These are phyloP conservation scores for Habropoda laboriosa DNA, from an alignment of 1,140 invertebrate genomes.

Conservation along the genomic window DNA sequence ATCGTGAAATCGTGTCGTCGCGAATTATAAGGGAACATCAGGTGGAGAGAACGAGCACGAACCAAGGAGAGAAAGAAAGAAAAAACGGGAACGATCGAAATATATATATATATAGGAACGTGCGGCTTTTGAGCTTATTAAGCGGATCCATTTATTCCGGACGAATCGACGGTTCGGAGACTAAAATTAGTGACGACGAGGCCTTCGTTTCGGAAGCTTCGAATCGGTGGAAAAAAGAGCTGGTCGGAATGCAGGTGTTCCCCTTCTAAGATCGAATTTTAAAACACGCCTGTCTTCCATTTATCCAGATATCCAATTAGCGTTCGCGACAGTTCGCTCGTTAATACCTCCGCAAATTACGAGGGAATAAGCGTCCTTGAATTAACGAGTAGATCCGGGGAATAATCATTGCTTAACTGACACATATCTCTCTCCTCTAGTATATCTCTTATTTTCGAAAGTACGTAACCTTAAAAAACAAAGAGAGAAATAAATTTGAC, in stretches of 20 bases:
- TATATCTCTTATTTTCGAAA: not conserved
- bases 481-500: not conserved
- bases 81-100: no score
- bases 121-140: slow-evolving; percentile 7
- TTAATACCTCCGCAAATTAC: slow-evolving; percentile 4
- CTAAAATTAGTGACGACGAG: slow-evolving; percentile 44
- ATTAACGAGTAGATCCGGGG: not conserved
- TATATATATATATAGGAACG: not conserved
- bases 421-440: not conserved
- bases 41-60: not conserved
- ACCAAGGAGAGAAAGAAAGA: not conserved
- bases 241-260: slow-evolving; percentile 13
- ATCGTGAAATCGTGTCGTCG: slow-evolving; percentile 26
- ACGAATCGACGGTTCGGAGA: slow-evolving; percentile 32
- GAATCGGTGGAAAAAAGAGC: slow-evolving; percentile 7
- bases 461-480: no score
- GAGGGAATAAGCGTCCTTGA: not conserved
- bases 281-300: slow-evolving; percentile 30
- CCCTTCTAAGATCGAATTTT: slow-evolving; percentile 36
- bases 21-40: not conserved
- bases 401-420: not conserved
- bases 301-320: slow-evolving; percentile 49
- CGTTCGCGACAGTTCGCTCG: not conserved
- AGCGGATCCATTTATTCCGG: slow-evolving; percentile 16
- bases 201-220: not conserved